Evolutionary conservation across 1,140 invertebrate species (phyloP).

Genomic region (Elysia chlorotica): DNA sequence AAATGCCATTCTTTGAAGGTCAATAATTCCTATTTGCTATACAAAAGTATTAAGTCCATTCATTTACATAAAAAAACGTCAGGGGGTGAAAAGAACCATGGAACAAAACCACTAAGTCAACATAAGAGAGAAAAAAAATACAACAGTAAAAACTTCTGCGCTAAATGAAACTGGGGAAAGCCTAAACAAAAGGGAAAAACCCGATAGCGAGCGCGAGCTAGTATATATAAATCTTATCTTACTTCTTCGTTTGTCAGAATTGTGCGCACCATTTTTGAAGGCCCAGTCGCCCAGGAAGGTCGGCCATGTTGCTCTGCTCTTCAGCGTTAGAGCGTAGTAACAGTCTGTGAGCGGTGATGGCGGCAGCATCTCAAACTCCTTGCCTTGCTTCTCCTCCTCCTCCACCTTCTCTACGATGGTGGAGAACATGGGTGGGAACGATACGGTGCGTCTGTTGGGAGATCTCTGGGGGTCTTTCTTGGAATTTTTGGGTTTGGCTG

Average conservation of each 20-base stretch:
- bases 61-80: too few species aligned
- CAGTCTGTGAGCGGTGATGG: constrained; percentile 32
- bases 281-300: constrained; percentile 40
- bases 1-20: too few species aligned
- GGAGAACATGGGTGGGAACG: constrained; percentile 38
- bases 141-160: too few species aligned
- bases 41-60: too few species aligned
- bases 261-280: constrained; percentile 26
- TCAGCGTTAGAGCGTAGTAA: constrained; percentile 37
- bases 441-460: constrained; percentile 29
- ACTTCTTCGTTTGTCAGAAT: background rate
- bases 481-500: constrained; percentile 32
- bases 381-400: constrained; percentile 36
- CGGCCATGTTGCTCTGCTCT: constrained; percentile 28
- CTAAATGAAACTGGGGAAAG: too few species aligned
- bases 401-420: constrained; percentile 41
- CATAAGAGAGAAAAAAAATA: too few species aligned
- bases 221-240: background rate
- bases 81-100: too few species aligned
- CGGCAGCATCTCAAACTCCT: constrained; percentile 20
- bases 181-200: too few species aligned
- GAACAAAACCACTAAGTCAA: too few species aligned
- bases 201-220: too few species aligned
- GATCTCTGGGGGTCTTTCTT: constrained; percentile 19
- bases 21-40: too few species aligned